phyloP scores from a whole-genome alignment of 2,888 invertebrate species.

The Trypoxylon attenuatum region DNA sequence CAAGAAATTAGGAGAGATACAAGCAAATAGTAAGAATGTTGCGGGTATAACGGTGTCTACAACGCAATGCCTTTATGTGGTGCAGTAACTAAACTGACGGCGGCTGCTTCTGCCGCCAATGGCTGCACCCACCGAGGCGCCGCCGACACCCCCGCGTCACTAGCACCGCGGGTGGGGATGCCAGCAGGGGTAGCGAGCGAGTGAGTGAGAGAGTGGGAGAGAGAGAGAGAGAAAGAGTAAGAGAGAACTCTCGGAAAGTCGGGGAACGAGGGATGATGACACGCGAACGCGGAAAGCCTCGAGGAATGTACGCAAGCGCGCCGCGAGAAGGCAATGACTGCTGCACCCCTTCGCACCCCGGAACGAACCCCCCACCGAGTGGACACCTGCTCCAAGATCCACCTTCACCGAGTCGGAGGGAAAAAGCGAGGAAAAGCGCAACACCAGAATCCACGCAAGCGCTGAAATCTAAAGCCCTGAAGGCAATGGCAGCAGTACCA shows the following conservation, averaged over 20 bases:
- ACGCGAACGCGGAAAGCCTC: background rate
- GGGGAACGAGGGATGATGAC: too few species aligned
- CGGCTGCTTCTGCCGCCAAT: conserved; percentile 55
- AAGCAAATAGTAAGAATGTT: conserved; percentile 71
- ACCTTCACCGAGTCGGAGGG: background rate
- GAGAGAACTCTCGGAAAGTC: too few species aligned
- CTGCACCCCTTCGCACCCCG: too few species aligned
- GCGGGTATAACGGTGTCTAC: conserved; percentile 73
- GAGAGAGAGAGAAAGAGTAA: background rate
- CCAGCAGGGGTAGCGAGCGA: conserved; percentile 8
- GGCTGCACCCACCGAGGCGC: conserved; percentile 55
- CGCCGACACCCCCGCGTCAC: conserved; percentile 27
- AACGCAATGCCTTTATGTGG: conserved; percentile 75
- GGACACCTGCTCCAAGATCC: background rate
- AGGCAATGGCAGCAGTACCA: background rate
- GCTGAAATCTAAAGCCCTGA: background rate
- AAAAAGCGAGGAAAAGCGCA: background rate
- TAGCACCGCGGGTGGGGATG: conserved; percentile 31
- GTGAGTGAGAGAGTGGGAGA: background rate
- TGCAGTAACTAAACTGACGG: conserved; percentile 74
- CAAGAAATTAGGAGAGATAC: conserved; percentile 57
- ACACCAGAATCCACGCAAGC: background rate
- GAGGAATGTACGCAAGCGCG: conserved; percentile 38
- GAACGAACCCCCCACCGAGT: background rate
- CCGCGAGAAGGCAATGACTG: conserved; percentile 10